These are phyloP conservation scores for Tiliqua scincoides DNA, from an alignment of 2,113 vertebrate species.

Conservation along the genomic window DNA sequence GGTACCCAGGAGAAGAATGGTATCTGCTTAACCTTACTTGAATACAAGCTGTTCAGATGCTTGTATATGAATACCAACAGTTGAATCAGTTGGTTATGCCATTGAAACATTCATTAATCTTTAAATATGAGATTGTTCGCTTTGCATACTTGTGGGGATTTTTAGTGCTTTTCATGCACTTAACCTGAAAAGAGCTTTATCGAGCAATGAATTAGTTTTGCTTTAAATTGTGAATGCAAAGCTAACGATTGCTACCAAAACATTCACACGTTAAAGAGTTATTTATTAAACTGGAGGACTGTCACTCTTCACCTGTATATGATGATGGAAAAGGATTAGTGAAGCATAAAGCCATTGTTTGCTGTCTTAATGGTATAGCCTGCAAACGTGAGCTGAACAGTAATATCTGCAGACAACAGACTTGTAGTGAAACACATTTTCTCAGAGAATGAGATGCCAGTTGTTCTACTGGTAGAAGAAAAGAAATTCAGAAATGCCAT, in stretches of 20 bases:
- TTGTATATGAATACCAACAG: constrained; percentile 7
- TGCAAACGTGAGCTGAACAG: constrained; percentile 34
- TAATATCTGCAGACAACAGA: constrained; percentile 45
- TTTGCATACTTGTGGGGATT: constrained; percentile 49
- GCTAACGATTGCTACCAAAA: constrained; percentile 27
- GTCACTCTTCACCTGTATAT: constrained; percentile 36
- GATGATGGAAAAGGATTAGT: constrained; percentile 48
- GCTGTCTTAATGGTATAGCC: constrained; percentile 58
- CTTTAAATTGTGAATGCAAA: constrained; percentile 64
- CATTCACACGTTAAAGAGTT: constrained; percentile 21
- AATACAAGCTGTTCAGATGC: neutral
- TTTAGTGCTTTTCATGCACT: constrained; percentile 61
- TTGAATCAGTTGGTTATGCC: constrained; percentile 45
- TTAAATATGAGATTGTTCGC: constrained; percentile 65
- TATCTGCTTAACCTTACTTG: constrained; percentile 15
- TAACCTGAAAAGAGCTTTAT: constrained; percentile 64
- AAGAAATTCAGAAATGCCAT: constrained; percentile 31
- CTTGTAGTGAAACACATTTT: neutral
- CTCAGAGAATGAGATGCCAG: neutral
- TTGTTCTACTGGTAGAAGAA: neutral
- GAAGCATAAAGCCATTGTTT: constrained; percentile 55
- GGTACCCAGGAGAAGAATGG: constrained; percentile 13
- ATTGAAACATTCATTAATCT: constrained; percentile 68
- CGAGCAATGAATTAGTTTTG: constrained; percentile 57
- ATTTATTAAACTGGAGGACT: constrained; percentile 64